Evolutionary conservation across 2,888 invertebrate genomes (phyloP).

Genomic region (Sarcophaga subvicina): DNA sequence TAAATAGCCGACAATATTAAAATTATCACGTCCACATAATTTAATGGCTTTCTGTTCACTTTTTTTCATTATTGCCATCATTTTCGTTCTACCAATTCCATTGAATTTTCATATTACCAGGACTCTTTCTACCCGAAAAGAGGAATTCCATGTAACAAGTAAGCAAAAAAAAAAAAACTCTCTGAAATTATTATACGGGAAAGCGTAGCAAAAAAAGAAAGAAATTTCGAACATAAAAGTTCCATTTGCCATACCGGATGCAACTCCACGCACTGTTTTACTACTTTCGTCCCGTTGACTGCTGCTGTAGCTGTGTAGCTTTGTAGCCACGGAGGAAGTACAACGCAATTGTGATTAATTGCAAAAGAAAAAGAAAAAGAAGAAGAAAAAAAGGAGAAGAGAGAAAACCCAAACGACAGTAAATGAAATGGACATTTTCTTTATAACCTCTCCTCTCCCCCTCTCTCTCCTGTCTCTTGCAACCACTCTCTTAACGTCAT

Average conservation of each 20-base stretch:
- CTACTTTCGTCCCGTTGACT: conserved; percentile 59
- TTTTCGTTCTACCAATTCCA: not conserved
- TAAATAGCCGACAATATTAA: conserved; percentile 49
- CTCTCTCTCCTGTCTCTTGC: not conserved
- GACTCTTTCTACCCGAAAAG: conserved; percentile 22
- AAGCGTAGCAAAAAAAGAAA: conserved; percentile 31
- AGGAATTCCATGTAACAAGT: conserved; percentile 28
- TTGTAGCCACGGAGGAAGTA: conserved; percentile 63
- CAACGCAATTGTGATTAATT: conserved; percentile 79
- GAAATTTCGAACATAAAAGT: conserved; percentile 74
- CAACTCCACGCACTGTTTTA: conserved; percentile 70
- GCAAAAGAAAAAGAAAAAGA: conserved; percentile 69
- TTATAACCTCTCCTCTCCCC: conserved; percentile 9
- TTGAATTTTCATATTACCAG: conserved; percentile 32
- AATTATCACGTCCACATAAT: conserved; percentile 65
- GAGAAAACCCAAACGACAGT: conserved; percentile 14
- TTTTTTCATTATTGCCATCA: conserved; percentile 3
- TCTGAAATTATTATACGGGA: conserved; percentile 56
- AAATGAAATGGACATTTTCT: conserved; percentile 64
- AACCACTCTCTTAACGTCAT: too few species aligned
- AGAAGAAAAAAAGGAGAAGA: conserved; percentile 27
- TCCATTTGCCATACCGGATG: conserved; percentile 78
- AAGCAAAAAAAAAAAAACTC: not conserved
- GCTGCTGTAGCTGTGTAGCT: too few species aligned
- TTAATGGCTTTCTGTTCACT: conserved; percentile 57